Evolutionary conservation across 2,113 vertebrate species (phyloP), one percentile per base, ranked within the genome.

Genomic region (Perognathus longimembris): DNA sequence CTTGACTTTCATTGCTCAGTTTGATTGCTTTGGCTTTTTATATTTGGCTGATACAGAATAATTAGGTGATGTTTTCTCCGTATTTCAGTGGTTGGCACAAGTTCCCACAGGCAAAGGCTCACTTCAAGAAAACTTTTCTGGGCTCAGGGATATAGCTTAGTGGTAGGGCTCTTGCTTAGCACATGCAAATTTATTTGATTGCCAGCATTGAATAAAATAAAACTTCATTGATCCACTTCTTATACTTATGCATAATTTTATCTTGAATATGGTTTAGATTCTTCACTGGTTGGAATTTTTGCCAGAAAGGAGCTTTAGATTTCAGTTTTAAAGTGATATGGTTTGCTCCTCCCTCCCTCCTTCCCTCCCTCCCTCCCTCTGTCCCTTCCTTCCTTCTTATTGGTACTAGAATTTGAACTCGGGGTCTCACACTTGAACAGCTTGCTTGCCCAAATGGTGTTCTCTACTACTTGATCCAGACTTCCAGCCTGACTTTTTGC

Each of bases 11-110:
- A 21, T 92, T 74, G 30, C 38, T 94, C 92, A n/a, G 83, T 87
- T 85, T 71, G 88, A 74, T 95, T 92, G 54, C 54, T 89, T 88
- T 79, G 30, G 20, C 26, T 67, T 85, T 70, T 77, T 86, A 11
- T 77, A 67, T 96, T 85, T 92, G 69, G 26, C 92, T 61, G 50
- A 15, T 67, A 12, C 67, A 40, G 83, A 93, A 28, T 70, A 80
- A 61, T 75, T n/a, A 54, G 14, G 50, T 4, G 17, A 54, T 54
- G 50, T 54, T 54, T 11, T 75, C 91, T 92, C 32, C 32, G 57
- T 67, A 66, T 73, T 85, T 50, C 36, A 69, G 2, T 88, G 14
- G 59, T 93, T 90, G 66, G 30, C 20, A 86, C 7, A 1, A 26
- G 45, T 88, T 83, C 90, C 78, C 24, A 57, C 15, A 80, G 57